Percentiles rank a stretch among this genome's conserved stretches.
Evolutionary conservation across 1,140 invertebrate species (phyloP).

Genomic region (Triops cancriformis): DNA sequence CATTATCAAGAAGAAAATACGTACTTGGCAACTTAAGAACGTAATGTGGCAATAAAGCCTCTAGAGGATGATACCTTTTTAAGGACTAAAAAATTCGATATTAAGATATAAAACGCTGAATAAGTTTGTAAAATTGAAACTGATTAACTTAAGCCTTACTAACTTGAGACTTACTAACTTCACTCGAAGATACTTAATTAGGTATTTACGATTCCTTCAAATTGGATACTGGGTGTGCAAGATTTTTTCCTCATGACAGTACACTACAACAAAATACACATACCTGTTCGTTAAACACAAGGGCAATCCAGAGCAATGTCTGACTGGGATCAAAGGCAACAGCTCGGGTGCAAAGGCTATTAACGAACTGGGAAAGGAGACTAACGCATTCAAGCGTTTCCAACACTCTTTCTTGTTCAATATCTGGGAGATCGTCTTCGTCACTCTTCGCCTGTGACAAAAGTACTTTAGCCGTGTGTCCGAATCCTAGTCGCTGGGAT

Average conservation of each 20-base stretch:
- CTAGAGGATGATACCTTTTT: too few species aligned
- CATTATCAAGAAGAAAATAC: too few species aligned
- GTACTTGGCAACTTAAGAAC: too few species aligned
- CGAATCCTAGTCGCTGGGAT: background rate
- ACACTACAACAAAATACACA: background rate
- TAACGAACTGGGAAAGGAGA: background rate
- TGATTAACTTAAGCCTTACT: too few species aligned
- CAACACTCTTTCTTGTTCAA: background rate
- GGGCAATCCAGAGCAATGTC: background rate
- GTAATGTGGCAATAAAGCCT: too few species aligned
- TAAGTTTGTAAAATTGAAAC: too few species aligned
- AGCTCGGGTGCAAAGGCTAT: background rate
- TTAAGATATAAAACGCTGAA: too few species aligned
- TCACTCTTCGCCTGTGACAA: background rate
- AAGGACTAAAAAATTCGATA: too few species aligned
- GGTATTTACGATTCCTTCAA: too few species aligned
- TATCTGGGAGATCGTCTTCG: background rate
- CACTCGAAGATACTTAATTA: too few species aligned
- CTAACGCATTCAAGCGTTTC: background rate
- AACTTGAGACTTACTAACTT: too few species aligned
- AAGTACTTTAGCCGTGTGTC: background rate
- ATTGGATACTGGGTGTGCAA: too few species aligned
- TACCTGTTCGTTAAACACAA: background rate
- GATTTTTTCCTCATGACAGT: background rate
- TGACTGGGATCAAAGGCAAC: background rate